Evolutionary conservation across 2,113 vertebrate genomes (phyloP), one percentile per base, ranked within the genome.

Genomic region (Axis porcinus): DNA sequence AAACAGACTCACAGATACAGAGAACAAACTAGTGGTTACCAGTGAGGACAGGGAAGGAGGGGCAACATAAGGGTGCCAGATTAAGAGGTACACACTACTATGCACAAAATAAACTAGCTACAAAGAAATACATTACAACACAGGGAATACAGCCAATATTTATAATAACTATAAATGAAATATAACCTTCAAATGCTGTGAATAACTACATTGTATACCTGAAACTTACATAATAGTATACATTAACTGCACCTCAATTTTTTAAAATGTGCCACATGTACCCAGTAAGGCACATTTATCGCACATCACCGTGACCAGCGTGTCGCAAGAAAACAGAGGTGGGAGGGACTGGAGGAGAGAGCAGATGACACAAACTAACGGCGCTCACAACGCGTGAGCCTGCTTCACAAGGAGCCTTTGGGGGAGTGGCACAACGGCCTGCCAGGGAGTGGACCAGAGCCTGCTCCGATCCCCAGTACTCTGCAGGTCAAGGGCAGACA

Each of bases 361-460:
- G 94, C 97, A 98, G 40, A 96, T 93, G 94, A 98, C 25, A 95
- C 81, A 96, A 95, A 96, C 74, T 52, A 54, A 33, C 6, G n/a
- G 94, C 70, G 96, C 89, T 98, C 90, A 98, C 96, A 97, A 97
- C 97, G 97, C 60, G 91, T 58, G 97, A 81, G 55, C 87, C 94
- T 94, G 95, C 97, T 96, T 89, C 92, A 98, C 97, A 98, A 98
- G 97, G 45, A 98, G 94, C 95, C 97, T 84, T 89, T 98, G 98
- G 98, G 87, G 88, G 52, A 93, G 92, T 60, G 86, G 93, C 96
- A 99, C 98, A 99, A 98, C 97, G 97, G 95, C 89, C 67, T 21
- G 86, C 88, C 93, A 97, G 95, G 97, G 94, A 98, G 96, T 21
- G 84, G 64, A 89, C 98, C 98, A 98, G 97, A 98, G 89, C 98